Evolutionary conservation across 2,797 vertebrate genomes (phyloP).

Genomic region (Lutjanus campechanus): DNA sequence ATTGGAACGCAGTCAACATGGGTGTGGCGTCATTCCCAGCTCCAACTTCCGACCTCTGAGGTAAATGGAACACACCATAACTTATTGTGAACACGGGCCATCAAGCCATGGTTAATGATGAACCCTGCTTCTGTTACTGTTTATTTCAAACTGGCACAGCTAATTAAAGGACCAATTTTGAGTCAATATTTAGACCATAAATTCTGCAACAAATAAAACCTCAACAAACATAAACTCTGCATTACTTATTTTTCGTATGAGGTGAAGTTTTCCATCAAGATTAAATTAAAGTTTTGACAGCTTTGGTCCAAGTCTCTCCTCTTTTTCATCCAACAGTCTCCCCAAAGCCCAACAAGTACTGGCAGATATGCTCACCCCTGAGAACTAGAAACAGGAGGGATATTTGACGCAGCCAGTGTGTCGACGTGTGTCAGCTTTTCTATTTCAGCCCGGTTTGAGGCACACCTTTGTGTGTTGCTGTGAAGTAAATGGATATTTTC

Average conservation of each 20-base stretch:
- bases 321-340: slow-evolving; percentile 56
- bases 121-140: slow-evolving; percentile 32
- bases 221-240: slow-evolving; percentile 28
- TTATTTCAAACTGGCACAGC: slow-evolving; percentile 41
- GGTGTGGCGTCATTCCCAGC: no score
- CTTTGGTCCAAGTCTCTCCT: slow-evolving; percentile 43
- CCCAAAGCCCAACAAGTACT: slow-evolving; percentile 51
- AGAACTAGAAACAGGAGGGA: slow-evolving; percentile 54
- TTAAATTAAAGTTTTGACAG: slow-evolving; percentile 60
- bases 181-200: slow-evolving; percentile 60
- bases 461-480: slow-evolving; percentile 69
- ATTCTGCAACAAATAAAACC: slow-evolving; percentile 58
- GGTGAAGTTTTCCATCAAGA: slow-evolving; percentile 59
- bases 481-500: slow-evolving; percentile 73
- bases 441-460: slow-evolving; percentile 52
- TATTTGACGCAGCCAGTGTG: slow-evolving; percentile 57
- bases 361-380: slow-evolving; percentile 46
- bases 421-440: slow-evolving; percentile 62
- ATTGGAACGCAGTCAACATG: no score
- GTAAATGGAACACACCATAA: no score
- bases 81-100: no score
- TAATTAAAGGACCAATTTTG: slow-evolving; percentile 55
- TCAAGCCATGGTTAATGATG: no score
- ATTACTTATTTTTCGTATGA: slow-evolving; percentile 44
- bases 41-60: no score